Percentiles rank a stretch among this genome's conserved stretches.
Evolutionary conservation across 2,888 invertebrate species (phyloP).

Genomic region (Cryptus viduatorius): DNA sequence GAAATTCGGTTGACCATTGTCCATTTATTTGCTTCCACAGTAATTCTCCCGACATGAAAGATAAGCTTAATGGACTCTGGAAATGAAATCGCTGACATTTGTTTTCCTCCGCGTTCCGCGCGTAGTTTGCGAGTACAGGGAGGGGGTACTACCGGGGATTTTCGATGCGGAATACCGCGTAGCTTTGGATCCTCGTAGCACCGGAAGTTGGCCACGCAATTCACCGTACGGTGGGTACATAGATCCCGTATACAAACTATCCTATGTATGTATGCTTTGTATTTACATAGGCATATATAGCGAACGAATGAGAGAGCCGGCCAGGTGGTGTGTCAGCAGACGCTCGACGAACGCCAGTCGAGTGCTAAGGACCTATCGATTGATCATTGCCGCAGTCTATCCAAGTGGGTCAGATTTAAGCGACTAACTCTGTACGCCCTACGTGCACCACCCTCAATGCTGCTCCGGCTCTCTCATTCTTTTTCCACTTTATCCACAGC

Average conservation of each 20-base stretch:
- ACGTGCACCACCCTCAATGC: slow-evolving; percentile 28
- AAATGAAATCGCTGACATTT: slow-evolving; percentile 39
- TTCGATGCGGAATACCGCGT: slow-evolving; percentile 51
- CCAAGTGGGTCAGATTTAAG: slow-evolving; percentile 75
- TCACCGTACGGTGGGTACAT: slow-evolving; percentile 9
- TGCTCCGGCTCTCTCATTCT: slow-evolving; percentile 26
- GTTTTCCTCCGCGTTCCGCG: slow-evolving; percentile 34
- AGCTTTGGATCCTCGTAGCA: slow-evolving; percentile 43
- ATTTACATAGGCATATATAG: slow-evolving; percentile 44
- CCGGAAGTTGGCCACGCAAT: slow-evolving; percentile 40
- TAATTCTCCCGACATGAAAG: slow-evolving; percentile 20
- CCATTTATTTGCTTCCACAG: slow-evolving; percentile 1
- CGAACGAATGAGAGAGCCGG: slow-evolving; percentile 21
- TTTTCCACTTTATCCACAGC: not conserved
- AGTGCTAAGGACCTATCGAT: slow-evolving; percentile 76
- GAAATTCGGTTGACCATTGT: not conserved
- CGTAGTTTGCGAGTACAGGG: slow-evolving; percentile 27
- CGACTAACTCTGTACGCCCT: slow-evolving; percentile 39
- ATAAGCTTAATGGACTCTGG: slow-evolving; percentile 33
- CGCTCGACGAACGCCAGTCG: slow-evolving; percentile 61
- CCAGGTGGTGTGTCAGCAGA: slow-evolving; percentile 59
- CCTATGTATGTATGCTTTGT: slow-evolving; percentile 36
- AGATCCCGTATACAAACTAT: slow-evolving; percentile 5
- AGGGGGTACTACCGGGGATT: not conserved
- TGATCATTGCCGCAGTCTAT: slow-evolving; percentile 73